Evolutionary conservation across 2,113 vertebrate genomes (phyloP), one percentile per base, ranked within the genome.

Genomic region (Chitala chitala): DNA sequence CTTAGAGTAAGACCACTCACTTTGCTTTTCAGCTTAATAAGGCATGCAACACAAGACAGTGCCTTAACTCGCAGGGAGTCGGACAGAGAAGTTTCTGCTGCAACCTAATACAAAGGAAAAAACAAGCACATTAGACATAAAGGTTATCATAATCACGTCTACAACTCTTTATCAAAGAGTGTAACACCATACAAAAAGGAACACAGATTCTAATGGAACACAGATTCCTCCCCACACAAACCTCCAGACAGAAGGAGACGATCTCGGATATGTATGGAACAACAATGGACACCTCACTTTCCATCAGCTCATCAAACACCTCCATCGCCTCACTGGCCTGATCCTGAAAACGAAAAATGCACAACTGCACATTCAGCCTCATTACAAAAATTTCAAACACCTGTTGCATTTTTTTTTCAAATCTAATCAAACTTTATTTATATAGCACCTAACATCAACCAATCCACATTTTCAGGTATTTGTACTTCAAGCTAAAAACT

Each of bases 241-340:
- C 94, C 91, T 93, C 92, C 65, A 96, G 79, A 77, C 89, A 94
- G 83, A 95, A 94, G 2, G 69, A 75, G 56, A 96, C 88, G 17
- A 94, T 87, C 4, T 91, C 90, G 0, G 89, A 50, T 26, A 95
- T 77, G 71, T 95, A 86, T 3, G 92, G 91, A 4, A 90, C 88
- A 2, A 96, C 83, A 73, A 95, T 83, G 5, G 92, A 91, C 38
- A 94, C 84, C 69, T 94, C 91, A 0, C 90, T 92, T 80, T 95
- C 94, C 83, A 95, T 89, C 64, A 96, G 86, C 80, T 94, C 94
- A 78, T 94, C 93, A 22, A 96, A 89, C 33, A 93, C 92, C 78
- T 96, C 94, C 88, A 96, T 87, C 3, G 90, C 90, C 70, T 96
- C 92, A 15, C 91, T 89, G 65, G 94, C 93, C 69, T 94, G 91